Evolutionary conservation across 2,888 invertebrate genomes (phyloP), one percentile per base, ranked within the genome.

Genomic region (Pheosia tremula): DNA sequence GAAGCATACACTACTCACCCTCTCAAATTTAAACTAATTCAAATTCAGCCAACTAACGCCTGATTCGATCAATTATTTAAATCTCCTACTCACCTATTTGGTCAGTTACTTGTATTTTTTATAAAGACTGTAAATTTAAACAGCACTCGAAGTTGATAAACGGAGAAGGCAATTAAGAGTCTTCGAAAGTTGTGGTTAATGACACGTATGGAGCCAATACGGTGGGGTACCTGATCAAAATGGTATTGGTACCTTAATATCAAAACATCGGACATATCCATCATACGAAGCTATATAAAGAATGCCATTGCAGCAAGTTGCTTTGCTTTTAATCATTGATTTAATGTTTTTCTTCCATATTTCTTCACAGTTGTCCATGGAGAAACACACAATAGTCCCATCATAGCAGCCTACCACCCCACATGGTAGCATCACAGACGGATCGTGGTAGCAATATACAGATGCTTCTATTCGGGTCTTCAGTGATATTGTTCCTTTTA

Each of bases 361-460:
- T 57, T 95, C 92, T 47, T 83, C 71, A 57, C 95, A 96, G 61
- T 85, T 89, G 41, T 88, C 82, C 3, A 95, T 80, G 56, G 94
- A 80, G 65, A 97, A 90, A 70, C 96, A 96, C 71, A 97, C 96
- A 1, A 98, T 82, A 11, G 91, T 91, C 5, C 96, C 96, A 87
- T 98, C 96, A 84, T 97, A 97, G 65, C 97, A 96, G 24, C 98
- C 98, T 36, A 97, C 95, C 63, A 96, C 91, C 0, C 96, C 95
- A 72, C 87, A 85, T 4, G 90, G 75, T 1, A 71, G 53, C 38
- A 70, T 63, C 43, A 63, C 41, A 0, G 69, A 60, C 1, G 72
- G 79, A 37, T 86, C 74, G 41, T 83, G 71, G 7, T 88, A 80
- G 72, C 95, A 94, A 11, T 93, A 81, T 3, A 95, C 89, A 1